These are phyloP conservation scores for Chrysogorgia sp. DNA, from an alignment of 92 coral and sea anemone species.

Conservation along the genomic window DNA sequence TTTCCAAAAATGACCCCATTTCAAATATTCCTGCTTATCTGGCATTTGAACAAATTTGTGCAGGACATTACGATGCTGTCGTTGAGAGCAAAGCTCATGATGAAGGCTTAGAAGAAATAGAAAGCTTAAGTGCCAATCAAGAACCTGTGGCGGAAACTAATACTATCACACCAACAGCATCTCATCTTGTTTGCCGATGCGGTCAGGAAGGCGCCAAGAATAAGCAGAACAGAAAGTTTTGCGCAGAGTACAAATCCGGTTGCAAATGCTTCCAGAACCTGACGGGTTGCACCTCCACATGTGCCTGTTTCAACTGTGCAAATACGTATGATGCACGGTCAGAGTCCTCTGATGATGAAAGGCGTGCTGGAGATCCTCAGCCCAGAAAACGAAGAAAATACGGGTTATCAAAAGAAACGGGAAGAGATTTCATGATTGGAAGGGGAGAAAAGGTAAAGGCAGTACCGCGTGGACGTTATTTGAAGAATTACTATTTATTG, in stretches of 20 bases:
- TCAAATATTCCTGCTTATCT: conserved; percentile 30
- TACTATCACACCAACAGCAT: background rate
- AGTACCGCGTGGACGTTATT: conserved; percentile 33
- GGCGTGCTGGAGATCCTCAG: conserved; percentile 25
- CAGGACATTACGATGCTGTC: conserved; percentile 46
- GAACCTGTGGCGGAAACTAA: too few species aligned
- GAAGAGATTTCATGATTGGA: conserved; percentile 21
- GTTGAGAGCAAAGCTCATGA: conserved; percentile 27
- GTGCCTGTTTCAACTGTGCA: conserved; percentile 48
- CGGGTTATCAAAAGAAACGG: conserved; percentile 16
- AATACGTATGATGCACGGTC: conserved; percentile 37
- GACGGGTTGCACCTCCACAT: conserved; percentile 35
- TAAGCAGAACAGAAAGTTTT: conserved; percentile 30
- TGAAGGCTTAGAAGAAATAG: conserved; percentile 1
- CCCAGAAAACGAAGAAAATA: conserved; percentile 46
- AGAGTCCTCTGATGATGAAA: conserved; percentile 19
- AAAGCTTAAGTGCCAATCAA: too few species aligned
- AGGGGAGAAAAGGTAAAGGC: conserved; percentile 3
- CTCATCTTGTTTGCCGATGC: conserved; percentile 43
- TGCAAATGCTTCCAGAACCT: conserved; percentile 46
- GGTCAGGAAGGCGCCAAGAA: conserved; percentile 49
- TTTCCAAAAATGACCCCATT: conserved; percentile 33
- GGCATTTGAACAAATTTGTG: conserved; percentile 37
- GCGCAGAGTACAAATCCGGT: conserved; percentile 24
- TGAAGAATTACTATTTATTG: conserved; percentile 33